Evolutionary conservation across 2,888 invertebrate species (phyloP).

Genomic region (Microctonus brassicae): DNA sequence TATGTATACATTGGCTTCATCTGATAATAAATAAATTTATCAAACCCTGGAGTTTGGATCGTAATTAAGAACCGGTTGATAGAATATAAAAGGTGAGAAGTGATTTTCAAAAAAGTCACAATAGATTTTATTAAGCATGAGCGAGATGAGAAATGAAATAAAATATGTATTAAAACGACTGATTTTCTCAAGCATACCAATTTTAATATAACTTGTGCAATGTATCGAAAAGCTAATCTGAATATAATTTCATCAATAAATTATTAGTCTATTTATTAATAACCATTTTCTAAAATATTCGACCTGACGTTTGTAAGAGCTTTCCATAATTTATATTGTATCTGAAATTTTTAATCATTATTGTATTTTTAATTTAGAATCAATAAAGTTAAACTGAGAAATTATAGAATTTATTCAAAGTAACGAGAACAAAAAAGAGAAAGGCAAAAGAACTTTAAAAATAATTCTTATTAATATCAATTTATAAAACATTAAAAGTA

Average conservation of each 20-base stretch:
- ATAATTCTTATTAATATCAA: too few species aligned
- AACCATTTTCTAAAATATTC: neutral
- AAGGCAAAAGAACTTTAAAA: too few species aligned
- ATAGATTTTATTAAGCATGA: too few species aligned
- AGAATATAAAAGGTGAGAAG: slow-evolving; percentile 29
- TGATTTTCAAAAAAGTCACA: too few species aligned
- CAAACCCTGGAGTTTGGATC: slow-evolving; percentile 47
- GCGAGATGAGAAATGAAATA: too few species aligned
- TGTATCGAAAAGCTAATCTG: neutral
- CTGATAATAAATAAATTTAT: too few species aligned
- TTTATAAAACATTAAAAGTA: too few species aligned
- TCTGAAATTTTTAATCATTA: too few species aligned
- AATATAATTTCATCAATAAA: neutral
- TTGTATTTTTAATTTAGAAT: neutral
- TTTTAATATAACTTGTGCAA: neutral
- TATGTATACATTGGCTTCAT: too few species aligned
- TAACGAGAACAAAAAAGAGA: neutral
- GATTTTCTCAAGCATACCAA: too few species aligned
- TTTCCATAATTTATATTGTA: too few species aligned
- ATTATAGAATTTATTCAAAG: neutral
- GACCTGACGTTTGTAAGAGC: neutral
- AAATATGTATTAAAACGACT: too few species aligned
- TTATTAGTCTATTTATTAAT: neutral
- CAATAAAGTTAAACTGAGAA: neutral
- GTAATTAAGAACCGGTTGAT: slow-evolving; percentile 58